Base-by-base conservation (phyloP, 2,888 invertebrate genomes). In the Hydraecia micacea region DNA sequence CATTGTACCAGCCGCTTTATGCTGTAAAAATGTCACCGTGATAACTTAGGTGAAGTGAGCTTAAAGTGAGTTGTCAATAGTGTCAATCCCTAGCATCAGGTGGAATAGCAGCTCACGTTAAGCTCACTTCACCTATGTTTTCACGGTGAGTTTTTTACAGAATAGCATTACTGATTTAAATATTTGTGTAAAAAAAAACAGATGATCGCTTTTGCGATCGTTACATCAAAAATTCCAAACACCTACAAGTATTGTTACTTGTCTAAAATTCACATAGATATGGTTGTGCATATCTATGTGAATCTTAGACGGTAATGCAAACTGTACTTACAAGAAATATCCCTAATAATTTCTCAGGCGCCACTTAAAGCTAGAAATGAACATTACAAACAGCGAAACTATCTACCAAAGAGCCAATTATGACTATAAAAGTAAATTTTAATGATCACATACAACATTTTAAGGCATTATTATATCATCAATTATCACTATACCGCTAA, bases 401-500 rank as follows among this genome's bases (percentile, higher is more conserved):
- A 69, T 74, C 58, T 25, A 62, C 68, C 0, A 77, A 25, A 80
- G 68, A 58, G 74, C n/a, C 74, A 72, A 78, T 75, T 85, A 72
- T 67, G 75, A 72, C 81, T 80, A 81, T 86, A 88, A 86, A 86
- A 84, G 80, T 84, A 80, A 73, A 77, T 68, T 85, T 85, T 80
- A 81, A 86, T 86, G 72, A 77, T 76, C 78, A 75, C 79, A 85
- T 75, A 75, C 55, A 82, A 71, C 76, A 80, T 81, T 89, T 88
- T 76, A 88, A 81, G 72, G 81, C 62, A 73, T 76, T 84, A 90
- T 91, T 88, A 90, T 88, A 86, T 85, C 87, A 89, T 82, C 89
- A 90, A 89, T 91, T 91, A 91, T 82, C 85, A 79, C 73, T 73
- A 75, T 73, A 78, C 83, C 79, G 89, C 87, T 89, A 90, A 88